Evolutionary conservation across 1,140 invertebrate species (phyloP), one percentile per base, ranked within the genome.

Genomic region (Orius laevigatus): DNA sequence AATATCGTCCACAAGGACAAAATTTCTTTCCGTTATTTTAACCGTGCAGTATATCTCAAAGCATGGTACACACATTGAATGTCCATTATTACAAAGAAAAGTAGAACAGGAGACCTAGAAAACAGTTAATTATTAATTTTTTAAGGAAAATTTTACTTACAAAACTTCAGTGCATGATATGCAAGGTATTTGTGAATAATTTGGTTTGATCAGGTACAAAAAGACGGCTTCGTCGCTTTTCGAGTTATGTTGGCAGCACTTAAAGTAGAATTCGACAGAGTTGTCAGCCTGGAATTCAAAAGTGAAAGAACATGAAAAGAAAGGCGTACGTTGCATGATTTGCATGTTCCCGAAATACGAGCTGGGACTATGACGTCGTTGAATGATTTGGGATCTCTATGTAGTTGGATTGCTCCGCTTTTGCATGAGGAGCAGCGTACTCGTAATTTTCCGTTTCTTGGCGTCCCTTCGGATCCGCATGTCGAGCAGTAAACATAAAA

Each of bases 51-150:
- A 92, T 41, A 75, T 70, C 34, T 68, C 69, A 61, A 91, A 91
- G 62, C 87, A 92, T 20, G 87, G 82, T 12, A 90, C 62, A 61
- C 86, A 92, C 34, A 82, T 82, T 5, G 86, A 81, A 62, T 92
- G 88, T 8, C 8, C 25, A 25, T 25, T 8, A 4, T 25, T 8
- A 25, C 25, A 25, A 4, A 8, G 25, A 25, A 25, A 25, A 25
- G 8, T 8, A 25, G 8, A 25, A 25, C 8, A 3, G 25, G 25
- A 25, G 25, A 25, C 8, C 25, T 25, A 25, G 8, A 25, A 25
- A 25, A 4, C 3, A 8, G 8, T 25, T 4, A 25, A 25, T 4
- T 4, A 25, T 25, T 4, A 25, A 25, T 4, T 25, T 25, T 25
- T 25, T 8, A 25, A 25, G 8, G 8, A 25, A 25, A 25, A 25